Conservation (phyloP, 2,888 invertebrate species). For the Scaeva pyrastri region DNA sequence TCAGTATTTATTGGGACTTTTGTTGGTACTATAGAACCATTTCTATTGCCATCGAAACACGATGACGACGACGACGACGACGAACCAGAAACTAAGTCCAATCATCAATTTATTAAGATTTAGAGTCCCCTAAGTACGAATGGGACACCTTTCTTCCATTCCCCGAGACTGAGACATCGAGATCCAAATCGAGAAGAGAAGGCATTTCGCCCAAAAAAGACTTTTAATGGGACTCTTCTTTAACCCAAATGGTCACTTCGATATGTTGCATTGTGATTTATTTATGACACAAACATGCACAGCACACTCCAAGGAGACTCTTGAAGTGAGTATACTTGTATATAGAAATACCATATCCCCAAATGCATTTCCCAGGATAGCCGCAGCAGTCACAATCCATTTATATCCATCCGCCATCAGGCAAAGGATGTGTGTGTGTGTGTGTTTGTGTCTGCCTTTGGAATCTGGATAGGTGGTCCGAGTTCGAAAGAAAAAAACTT, state of each 20-base stretch:
- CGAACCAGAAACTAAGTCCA: constrained; percentile 68
- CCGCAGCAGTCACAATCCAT: constrained; percentile 73
- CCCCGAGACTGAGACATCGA: not conserved
- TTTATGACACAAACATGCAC: constrained; percentile 74
- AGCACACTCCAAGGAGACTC: constrained; percentile 22
- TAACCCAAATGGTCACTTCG: constrained; percentile 64
- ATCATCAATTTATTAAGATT: constrained; percentile 74
- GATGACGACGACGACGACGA: not conserved
- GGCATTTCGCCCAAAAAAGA: constrained; percentile 35
- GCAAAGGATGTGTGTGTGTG: constrained; percentile 50
- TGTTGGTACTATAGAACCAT: constrained; percentile 32
- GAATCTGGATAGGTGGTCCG: too few species aligned
- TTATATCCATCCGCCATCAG: constrained; percentile 70
- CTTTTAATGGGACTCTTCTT: constrained; percentile 42
- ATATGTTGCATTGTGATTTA: constrained; percentile 75
- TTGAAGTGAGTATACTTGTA: not conserved
- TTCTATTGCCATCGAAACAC: constrained; percentile 46
- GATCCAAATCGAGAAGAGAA: constrained; percentile 13
- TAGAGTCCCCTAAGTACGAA: constrained; percentile 55
- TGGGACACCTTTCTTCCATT: constrained; percentile 60
- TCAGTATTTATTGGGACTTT: constrained; percentile 36
- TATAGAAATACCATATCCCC: constrained; percentile 16
- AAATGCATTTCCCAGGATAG: constrained; percentile 46
- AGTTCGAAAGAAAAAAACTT: constrained; percentile 45
- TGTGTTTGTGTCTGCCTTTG: constrained; percentile 14